Evolutionary conservation across 1,140 invertebrate species (phyloP), one percentile per base, ranked within the genome.

Genomic region (Tetramorium simillimum): DNA sequence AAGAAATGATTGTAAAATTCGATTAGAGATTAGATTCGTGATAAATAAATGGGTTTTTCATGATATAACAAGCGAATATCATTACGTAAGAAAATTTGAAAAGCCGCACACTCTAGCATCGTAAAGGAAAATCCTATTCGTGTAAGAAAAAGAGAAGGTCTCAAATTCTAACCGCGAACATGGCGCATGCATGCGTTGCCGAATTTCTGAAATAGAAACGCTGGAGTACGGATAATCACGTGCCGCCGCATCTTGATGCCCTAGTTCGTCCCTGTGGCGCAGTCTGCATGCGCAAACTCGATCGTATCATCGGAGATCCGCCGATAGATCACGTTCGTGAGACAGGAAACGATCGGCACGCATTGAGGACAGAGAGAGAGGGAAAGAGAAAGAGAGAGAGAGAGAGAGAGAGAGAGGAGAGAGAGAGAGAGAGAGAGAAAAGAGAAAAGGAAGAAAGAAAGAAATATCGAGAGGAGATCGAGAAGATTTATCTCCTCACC

Each of bases 321-420:
- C 51, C 69, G 89, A 91, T 91, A 91, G 89, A 88, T 90, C 89
- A 91, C 89, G 89, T 90, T 58, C 75, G 43, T 60, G 73, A 72
- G 76, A 62, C 24, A 70, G 33, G 49, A 73, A 70, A 60, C 82
- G 86, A 90, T 70, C 81, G 86, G 10, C 51, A 33, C 43, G 62
- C 37, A 69, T 14, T 62, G 85, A 81, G 58, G 43, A 62, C 49
- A 62, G 33, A 58, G 46, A 56, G 46, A 58, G 46, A 28, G 5
- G 33, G 6, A 21, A 6, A 33, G 10, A 14, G 12, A 5, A 51
- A 7, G 10, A 14, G 18, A 16, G 28, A 28, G 10, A 18, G 9
- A 62, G 43, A 58, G 46, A 56, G 46, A 58, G 46, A 28, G 5
- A 21, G 6, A 21, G 10, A 18, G 9, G 9, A 12, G 51, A 7